A percentile compares a stretch with the other conserved stretches of the same genome.
Conservation (phyloP, 2,797 vertebrate genomes). For the Taeniopygia guttata region DNA sequence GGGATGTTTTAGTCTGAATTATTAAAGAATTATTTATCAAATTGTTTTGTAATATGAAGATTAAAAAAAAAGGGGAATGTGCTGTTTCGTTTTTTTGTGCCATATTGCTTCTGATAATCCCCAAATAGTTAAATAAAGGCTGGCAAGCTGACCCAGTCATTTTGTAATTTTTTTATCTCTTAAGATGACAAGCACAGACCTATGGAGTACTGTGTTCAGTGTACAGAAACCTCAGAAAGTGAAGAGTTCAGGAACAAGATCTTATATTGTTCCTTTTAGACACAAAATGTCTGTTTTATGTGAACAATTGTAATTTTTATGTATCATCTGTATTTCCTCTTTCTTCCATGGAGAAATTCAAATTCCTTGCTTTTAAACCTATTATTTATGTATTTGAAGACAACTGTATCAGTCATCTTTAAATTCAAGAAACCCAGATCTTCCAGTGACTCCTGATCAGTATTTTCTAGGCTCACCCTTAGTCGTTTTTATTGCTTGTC, state of each 20-base stretch:
- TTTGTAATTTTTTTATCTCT: not conserved
- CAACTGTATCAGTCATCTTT: not conserved
- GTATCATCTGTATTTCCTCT: not conserved
- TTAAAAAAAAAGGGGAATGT: not conserved
- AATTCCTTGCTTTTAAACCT: not conserved
- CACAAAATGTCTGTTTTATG: not conserved
- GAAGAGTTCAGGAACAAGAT: not conserved
- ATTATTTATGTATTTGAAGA: not conserved
- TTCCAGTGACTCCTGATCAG: not conserved
- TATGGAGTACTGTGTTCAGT: not conserved
- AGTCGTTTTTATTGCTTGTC: not conserved
- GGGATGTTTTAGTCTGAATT: not conserved
- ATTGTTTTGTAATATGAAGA: not conserved
- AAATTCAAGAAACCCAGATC: not conserved
- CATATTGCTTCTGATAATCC: not conserved
- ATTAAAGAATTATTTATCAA: not conserved
- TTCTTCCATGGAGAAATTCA: not conserved
- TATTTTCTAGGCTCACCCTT: not conserved
- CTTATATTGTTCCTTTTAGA: not conserved
- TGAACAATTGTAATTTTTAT: not conserved
- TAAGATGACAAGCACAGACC: not conserved
- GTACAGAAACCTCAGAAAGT: not conserved
- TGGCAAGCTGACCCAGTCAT: not conserved
- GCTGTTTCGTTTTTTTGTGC: not conserved
- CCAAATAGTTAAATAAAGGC: not conserved